phyloP scores from a whole-genome alignment of 1,140 invertebrate genomes.

The Drosophila pseudoobscura region DNA sequence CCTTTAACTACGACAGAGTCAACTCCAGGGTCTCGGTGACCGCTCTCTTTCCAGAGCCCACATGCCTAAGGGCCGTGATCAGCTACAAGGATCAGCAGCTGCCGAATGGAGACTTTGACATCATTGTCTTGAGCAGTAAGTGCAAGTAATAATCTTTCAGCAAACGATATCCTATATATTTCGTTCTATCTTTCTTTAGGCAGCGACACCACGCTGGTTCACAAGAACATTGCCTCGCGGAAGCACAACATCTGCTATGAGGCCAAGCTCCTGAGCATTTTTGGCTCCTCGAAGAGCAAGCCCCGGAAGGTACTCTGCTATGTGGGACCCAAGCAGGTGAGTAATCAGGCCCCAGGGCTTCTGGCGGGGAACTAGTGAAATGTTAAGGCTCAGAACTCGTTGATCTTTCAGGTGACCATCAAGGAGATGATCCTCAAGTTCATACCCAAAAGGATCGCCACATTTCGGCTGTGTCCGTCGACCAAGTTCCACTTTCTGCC shows the following conservation, averaged over 20 bases:
- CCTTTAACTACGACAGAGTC: conserved; percentile 85
- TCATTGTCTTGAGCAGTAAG: conserved; percentile 94
- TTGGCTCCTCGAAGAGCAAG: conserved; percentile 86
- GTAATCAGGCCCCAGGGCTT: conserved; percentile 8
- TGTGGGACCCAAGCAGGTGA: conserved; percentile 90
- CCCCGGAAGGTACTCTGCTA: conserved; percentile 95
- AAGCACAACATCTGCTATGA: conserved; percentile 94
- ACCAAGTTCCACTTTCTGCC: conserved; percentile 91
- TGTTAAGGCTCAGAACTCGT: conserved; percentile 76
- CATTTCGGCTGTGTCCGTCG: conserved; percentile 96
- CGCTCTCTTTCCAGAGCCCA: conserved; percentile 85
- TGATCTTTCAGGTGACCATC: conserved; percentile 89
- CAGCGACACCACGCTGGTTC: conserved; percentile 91
- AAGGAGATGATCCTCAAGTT: conserved; percentile 97
- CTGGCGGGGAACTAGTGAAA: conserved; percentile 26
- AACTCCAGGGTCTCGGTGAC: conserved; percentile 85
- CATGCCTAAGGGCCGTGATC: conserved; percentile 92
- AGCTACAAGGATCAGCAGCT: conserved; percentile 90
- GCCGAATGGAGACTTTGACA: conserved; percentile 96
- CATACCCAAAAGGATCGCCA: conserved; percentile 94
- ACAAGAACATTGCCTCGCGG: conserved; percentile 93
- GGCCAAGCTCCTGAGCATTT: conserved; percentile 90
- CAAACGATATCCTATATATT: not conserved
- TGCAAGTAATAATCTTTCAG: conserved; percentile 15
- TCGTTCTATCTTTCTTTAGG: conserved; percentile 76